phyloP scores from a whole-genome alignment of 2,888 invertebrate genomes.

The Cacoxenus indagator region DNA sequence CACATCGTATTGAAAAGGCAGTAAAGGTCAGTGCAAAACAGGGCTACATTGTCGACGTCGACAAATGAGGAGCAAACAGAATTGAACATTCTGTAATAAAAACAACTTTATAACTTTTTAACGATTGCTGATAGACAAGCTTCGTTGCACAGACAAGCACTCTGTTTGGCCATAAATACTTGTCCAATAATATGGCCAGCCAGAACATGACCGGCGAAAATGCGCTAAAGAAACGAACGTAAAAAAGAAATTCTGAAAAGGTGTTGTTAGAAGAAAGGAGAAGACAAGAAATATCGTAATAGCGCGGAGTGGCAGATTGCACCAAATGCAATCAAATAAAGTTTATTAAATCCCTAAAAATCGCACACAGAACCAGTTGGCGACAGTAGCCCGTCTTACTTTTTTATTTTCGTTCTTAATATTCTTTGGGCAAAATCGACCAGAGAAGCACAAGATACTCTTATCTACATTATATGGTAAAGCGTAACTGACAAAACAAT shows the following conservation, averaged over 20 bases:
- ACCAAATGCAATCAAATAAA: conserved; percentile 40
- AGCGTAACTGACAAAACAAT: conserved; percentile 9
- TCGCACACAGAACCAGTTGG: conserved; percentile 29
- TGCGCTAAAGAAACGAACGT: not conserved
- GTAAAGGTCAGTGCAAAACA: not conserved
- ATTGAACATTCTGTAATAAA: conserved; percentile 35
- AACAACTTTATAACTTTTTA: conserved; percentile 42
- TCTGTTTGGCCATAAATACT: not conserved
- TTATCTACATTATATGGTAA: too few species aligned
- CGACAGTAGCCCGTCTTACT: conserved; percentile 9
- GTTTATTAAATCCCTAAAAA: conserved; percentile 47
- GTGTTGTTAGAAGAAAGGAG: not conserved
- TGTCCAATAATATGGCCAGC: not conserved
- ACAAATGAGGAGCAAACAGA: not conserved
- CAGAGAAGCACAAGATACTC: not conserved
- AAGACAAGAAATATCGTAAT: too few species aligned
- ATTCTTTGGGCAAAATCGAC: not conserved
- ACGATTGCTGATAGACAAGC: conserved; percentile 14
- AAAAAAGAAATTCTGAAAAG: not conserved
- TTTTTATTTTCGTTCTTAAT: conserved; percentile 2
- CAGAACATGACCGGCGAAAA: not conserved
- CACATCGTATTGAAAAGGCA: not conserved
- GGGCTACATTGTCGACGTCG: not conserved
- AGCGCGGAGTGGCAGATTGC: not conserved
- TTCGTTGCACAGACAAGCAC: not conserved